Evolutionary conservation across 2,797 vertebrate species (phyloP), one percentile per base, ranked within the genome.

Genomic region (Pterois miles): DNA sequence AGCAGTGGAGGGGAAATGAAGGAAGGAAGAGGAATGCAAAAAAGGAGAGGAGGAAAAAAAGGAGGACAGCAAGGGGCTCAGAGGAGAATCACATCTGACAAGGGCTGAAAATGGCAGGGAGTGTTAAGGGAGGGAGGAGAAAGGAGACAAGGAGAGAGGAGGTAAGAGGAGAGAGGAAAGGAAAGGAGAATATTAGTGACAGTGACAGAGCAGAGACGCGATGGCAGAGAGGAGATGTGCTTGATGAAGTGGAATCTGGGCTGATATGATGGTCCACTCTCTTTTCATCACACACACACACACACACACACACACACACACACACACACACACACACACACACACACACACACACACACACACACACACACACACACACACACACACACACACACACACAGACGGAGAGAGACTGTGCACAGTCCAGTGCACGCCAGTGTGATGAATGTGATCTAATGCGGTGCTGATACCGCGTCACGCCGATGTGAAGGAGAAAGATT

Each of bases 201-300:
- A 46, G 40, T 46, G 40, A 46, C 65, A 33, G 64, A 64, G 65
- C 34, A 71, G 43, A 71, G 65, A 38, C 53, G 76, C 64, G 56
- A 38, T 29, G 66, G 75, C 78, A 65, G 69, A 69, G 60, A 86
- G 50, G 68, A 83, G 78, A 81, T 83, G 77, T 87, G 85, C 67
- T 76, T 76, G 84, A 71, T 79, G 68, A 78, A 82, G 88, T 81
- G 80, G 85, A 92, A 81, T 86, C 76, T 60, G 67, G 73, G 22
- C 78, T 74, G 84, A 89, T 88, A 81, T 78, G 84, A 88, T 64
- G 58, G 73, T 78, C 82, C 23, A 54, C 20, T 60, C 75, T n/a
- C n/a, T 77, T 66, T 48, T 78, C 65, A 58, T 59, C 71, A 12
- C 31, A 59, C 29, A 9, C 56, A 33, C 18, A 14, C 33, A 6